These are phyloP conservation scores for Callyntrura sp. DNA, from an alignment of 2,888 invertebrate species.

Conservation along the genomic window DNA sequence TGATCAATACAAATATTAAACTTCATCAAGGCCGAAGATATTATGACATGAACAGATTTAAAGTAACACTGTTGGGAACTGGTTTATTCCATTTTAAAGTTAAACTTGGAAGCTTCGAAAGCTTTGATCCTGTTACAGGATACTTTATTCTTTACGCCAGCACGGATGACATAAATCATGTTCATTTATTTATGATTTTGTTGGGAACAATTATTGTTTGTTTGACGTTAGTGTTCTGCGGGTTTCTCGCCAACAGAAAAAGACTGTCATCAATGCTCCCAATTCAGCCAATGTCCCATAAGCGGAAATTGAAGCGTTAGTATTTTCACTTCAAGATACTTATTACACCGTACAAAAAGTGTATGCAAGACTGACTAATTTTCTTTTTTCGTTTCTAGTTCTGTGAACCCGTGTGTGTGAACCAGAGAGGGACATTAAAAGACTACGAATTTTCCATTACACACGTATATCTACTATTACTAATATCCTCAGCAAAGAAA, in stretches of 20 bases:
- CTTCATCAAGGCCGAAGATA: constrained; percentile 69
- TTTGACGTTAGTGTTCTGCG: constrained; percentile 78
- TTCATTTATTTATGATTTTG: constrained; percentile 79
- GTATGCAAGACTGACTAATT: neutral
- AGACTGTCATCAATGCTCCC: constrained; percentile 75
- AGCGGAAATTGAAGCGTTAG: constrained; percentile 55
- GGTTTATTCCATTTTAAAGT: constrained; percentile 82
- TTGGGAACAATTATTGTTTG: constrained; percentile 79
- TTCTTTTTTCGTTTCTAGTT: constrained; percentile 6
- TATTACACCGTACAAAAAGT: too few species aligned
- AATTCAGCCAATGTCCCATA: constrained; percentile 66
- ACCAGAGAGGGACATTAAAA: too few species aligned
- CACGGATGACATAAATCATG: constrained; percentile 76
- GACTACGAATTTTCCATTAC: too few species aligned
- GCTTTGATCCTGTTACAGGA: constrained; percentile 79
- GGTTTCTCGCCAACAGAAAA: constrained; percentile 78
- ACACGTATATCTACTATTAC: too few species aligned
- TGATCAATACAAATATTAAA: constrained; percentile 73
- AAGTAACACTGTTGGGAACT: constrained; percentile 75
- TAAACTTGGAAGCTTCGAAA: constrained; percentile 78
- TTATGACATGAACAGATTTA: constrained; percentile 65
- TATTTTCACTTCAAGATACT: too few species aligned
- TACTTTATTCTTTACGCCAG: constrained; percentile 75
- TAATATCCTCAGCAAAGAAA: too few species aligned
- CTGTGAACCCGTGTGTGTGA: constrained; percentile 2